Base-by-base conservation (phyloP, 2,888 invertebrate genomes). In the Tetragonisca angustula region DNA sequence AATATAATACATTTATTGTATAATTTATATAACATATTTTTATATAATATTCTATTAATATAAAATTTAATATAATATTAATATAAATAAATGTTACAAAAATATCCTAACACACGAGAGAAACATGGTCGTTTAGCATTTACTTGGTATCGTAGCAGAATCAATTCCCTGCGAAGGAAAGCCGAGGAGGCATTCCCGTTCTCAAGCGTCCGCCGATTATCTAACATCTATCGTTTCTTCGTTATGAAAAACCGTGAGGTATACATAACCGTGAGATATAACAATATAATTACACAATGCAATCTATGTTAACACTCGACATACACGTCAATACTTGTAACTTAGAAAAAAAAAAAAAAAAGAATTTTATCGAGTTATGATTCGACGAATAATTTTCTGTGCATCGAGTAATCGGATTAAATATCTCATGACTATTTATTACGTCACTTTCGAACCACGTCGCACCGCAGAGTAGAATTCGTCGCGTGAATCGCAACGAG, bases 131-230 rank as follows among this genome's bases (percentile, higher is more conserved):
- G 6, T 27, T 59, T 49, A 32, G 59, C 13, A 72, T 61, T 49
- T 4, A 32, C 32, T 32, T 32, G 59, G 19, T 49, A 43, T 24
- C 11, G 3, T 2, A 11, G 0, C 11, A 9, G 24, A 49, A 61
- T 49, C 0, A 72, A 49, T 72, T 24, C 49, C 3, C 2, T 21
- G 13, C 3, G 36, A 3, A 17, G 54, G n/a, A 70, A n/a, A 56
- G 21, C 17, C 54, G 27, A 27, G 27, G 27, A 27, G 27, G 27
- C 27, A 27, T 27, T 27, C 27, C n/a, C 43, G 59, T 27, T 72
- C 43, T 27, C 71, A 49, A 72, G 61, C 27, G 27, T 27, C 27
- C 27, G 27, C 11, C 9, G 61, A 19, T 72, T 72, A 59, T 72
- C n/a, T 49, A 61, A 72, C 49, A 21, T 19, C 15, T 43, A 36